Evolutionary conservation across 2,113 vertebrate species (phyloP), one percentile per base, ranked within the genome.

Genomic region (Hydrolagus affinis): DNA sequence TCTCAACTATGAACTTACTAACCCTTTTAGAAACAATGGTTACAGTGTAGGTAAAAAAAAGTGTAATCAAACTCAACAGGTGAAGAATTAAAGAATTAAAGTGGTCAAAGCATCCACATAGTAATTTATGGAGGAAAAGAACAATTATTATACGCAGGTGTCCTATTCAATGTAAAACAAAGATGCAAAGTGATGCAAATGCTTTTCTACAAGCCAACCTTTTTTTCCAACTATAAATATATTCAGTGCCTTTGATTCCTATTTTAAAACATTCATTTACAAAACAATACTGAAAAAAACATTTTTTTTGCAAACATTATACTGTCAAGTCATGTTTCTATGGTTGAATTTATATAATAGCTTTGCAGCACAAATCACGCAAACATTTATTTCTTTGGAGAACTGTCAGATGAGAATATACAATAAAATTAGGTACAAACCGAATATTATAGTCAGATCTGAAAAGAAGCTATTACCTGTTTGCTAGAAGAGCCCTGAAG

Each of bases 401-500:
- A 66, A 83, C 64, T 32, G 62, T 62, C 78, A 83, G n/a, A 83
- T 32, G 25, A 83, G 25, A 15, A 83, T 83, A 62, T 21, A 21
- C 19, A 83, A 83, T 83, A 83, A 66, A 83, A 83, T 28, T 30
- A 83, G 2, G 25, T 66, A 66, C 15, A 83, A 83, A 83, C 60
- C 66, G 23, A 83, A 83, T 60, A 83, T 83, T 23, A 66, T 28
- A 83, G 78, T 66, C 78, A 83, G 78, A 28, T 83, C 78, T 66
- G 60, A 66, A 83, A 83, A 83, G 62, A 83, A 66, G 62, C 23
- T 86, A 57, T 92, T 96, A 99, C 97, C 97, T 98, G 95, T 98
- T 96, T 88, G 90, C 90, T 89, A 99, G 91, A 83, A 99, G 93
- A 83, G 89, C 87, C 88, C 86, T 94, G 94, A 98, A 98, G 95